phyloP scores from a whole-genome alignment of 1,140 invertebrate species.

The Drosophila ananassae region DNA sequence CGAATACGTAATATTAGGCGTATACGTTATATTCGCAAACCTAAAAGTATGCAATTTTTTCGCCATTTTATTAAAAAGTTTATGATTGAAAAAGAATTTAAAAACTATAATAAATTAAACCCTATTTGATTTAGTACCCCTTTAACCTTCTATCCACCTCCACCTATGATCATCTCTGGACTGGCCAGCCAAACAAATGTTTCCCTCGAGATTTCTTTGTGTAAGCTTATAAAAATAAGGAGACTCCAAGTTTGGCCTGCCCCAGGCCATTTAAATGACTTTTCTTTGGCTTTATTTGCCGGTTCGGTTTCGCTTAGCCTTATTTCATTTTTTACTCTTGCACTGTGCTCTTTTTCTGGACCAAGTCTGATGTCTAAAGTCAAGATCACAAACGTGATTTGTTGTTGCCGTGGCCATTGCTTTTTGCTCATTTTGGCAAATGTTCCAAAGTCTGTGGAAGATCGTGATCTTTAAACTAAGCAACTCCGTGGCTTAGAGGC shows the following conservation, averaged over 20 bases:
- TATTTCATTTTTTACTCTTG: constrained; percentile 32
- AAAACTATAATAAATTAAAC: too few relatives aligned
- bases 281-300: constrained; percentile 57
- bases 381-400: constrained; percentile 82
- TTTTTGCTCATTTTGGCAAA: constrained; percentile 72
- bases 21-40: not conserved
- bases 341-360: constrained; percentile 40
- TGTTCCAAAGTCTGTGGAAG: constrained; percentile 60
- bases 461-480: constrained; percentile 80
- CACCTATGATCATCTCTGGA: constrained; percentile 26
- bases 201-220: constrained; percentile 31
- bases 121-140: not conserved
- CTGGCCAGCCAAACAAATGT: constrained; percentile 36
- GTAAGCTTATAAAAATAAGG: constrained; percentile 19
- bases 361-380: constrained; percentile 64
- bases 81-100: too few relatives aligned
- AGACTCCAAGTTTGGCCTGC: constrained; percentile 42
- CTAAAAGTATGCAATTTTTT: not conserved
- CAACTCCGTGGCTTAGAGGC: constrained; percentile 42
- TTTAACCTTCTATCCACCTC: not conserved
- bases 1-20: not conserved
- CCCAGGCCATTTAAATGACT: constrained; percentile 71
- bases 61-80: too few relatives aligned
- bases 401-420: constrained; percentile 49
- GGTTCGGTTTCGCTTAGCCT: constrained; percentile 45